Conservation (phyloP, 2,113 vertebrate species). For the Petrocephalus microphthalmus region DNA sequence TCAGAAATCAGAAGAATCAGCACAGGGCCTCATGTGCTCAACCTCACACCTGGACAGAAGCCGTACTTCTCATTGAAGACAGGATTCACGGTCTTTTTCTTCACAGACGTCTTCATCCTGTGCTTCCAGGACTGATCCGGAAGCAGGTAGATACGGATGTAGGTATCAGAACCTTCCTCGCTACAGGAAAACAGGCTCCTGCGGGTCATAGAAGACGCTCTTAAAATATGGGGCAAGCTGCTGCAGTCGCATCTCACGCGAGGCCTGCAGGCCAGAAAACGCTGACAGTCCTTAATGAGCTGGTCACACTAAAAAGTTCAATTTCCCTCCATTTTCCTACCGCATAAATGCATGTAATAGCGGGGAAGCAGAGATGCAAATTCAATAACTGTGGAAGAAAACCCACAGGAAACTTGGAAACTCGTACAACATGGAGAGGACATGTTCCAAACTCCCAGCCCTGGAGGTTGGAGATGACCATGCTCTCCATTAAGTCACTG, state of each 20-base stretch:
- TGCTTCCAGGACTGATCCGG: constrained; percentile 81
- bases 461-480: not conserved
- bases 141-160: constrained; percentile 85
- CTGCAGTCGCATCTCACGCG: not conserved
- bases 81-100: constrained; percentile 75
- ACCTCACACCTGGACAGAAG: not conserved
- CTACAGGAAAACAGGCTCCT: constrained; percentile 76
- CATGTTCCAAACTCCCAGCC: not conserved
- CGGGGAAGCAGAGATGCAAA: not conserved
- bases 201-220: constrained; percentile 30
- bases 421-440: not conserved
- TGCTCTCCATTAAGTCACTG: not conserved
- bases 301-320: not conserved
- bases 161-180: constrained; percentile 75
- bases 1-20: not conserved
- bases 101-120: constrained; percentile 79
- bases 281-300: not conserved
- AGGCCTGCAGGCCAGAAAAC: not conserved
- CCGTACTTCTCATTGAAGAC: constrained; percentile 83
- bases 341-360: not conserved
- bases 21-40: not conserved
- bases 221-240: not conserved
- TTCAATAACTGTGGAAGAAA: not conserved
- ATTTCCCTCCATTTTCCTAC: not conserved
- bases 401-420: not conserved